Conservation (phyloP, 2,113 vertebrate species). For the Varanus salvator region DNA sequence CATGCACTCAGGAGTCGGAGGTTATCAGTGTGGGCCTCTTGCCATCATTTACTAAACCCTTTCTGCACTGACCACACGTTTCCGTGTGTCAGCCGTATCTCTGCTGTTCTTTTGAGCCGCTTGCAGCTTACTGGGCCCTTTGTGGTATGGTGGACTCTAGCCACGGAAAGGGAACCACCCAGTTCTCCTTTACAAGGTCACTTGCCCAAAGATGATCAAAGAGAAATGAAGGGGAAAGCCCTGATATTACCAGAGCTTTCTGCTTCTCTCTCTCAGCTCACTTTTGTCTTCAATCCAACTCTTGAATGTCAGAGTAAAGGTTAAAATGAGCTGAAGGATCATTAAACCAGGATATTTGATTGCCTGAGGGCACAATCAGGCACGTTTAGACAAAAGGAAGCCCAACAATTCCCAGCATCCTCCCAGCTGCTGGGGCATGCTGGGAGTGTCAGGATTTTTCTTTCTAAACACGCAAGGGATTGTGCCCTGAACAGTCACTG, state of each 20-base stretch:
- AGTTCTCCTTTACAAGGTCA: neutral
- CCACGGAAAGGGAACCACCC: neutral
- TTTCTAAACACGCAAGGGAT: too few relatives aligned
- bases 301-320: neutral
- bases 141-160: neutral
- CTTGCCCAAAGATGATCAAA: neutral
- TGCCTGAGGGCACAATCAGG: too few relatives aligned
- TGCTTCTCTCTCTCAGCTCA: too few relatives aligned
- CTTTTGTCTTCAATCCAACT: neutral
- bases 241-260: neutral
- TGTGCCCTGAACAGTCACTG: neutral
- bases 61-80: neutral
- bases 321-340: neutral
- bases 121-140: neutral
- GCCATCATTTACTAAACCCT: neutral
- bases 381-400: too few relatives aligned
- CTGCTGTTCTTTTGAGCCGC: neutral
- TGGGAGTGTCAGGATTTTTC: too few relatives aligned
- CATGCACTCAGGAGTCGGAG: neutral
- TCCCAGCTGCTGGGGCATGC: too few relatives aligned
- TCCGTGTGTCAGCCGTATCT: neutral
- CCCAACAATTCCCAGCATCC: too few relatives aligned
- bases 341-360: neutral
- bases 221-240: too few relatives aligned
- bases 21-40: neutral